A percentile compares a stretch with the other conserved stretches of the same genome.
Evolutionary conservation across 2,888 invertebrate species (phyloP).

Genomic region (Noctua janthe): DNA sequence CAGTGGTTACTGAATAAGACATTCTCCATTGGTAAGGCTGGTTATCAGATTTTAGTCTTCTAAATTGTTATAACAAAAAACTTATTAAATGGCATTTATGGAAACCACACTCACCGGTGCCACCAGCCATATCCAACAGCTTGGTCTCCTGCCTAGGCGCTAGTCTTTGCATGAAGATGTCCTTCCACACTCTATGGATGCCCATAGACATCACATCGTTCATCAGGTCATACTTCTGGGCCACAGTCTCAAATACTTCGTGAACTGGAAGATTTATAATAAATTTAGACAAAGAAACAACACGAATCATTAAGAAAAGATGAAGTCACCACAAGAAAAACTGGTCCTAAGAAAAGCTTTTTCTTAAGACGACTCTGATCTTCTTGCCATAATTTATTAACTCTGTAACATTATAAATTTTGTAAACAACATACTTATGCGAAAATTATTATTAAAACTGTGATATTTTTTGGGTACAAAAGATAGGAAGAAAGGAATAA

Average conservation of each 20-base stretch:
- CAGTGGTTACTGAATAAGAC: neutral
- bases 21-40: neutral
- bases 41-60: neutral
- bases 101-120: constrained; percentile 92
- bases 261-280: constrained; percentile 92
- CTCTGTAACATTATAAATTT: neutral
- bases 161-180: constrained; percentile 95
- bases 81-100: neutral
- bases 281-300: neutral
- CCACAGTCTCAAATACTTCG: constrained; percentile 98
- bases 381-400: neutral
- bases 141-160: constrained; percentile 94
- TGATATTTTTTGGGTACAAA: neutral
- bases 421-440: no score
- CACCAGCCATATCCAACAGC: constrained; percentile 99
- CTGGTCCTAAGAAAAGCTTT: neutral
- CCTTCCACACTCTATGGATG: constrained; percentile 99
- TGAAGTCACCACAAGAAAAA: neutral
- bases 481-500: neutral
- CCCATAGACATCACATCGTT: constrained; percentile 99
- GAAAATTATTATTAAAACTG: no score
- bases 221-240: constrained; percentile 98
- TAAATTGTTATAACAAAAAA: neutral
- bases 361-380: neutral
- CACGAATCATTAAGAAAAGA: neutral